These are phyloP conservation scores for Micromys minutus DNA, from an alignment of 2,113 vertebrate species.

Conservation along the genomic window DNA sequence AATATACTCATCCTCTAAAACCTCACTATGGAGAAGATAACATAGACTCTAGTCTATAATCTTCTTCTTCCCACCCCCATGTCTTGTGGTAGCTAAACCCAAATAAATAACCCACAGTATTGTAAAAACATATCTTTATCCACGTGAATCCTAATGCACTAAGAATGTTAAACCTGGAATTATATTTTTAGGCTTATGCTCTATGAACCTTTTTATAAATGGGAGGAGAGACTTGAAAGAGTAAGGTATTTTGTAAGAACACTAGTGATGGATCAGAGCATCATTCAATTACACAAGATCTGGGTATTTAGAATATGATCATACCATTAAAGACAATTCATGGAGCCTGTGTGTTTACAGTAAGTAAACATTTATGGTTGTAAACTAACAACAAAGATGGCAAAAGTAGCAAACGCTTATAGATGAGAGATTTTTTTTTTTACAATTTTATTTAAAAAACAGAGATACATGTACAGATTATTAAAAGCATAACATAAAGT, in stretches of 20 bases:
- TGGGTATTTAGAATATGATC: neutral
- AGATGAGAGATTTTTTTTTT: slow-evolving; percentile 22
- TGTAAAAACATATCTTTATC: slow-evolving; percentile 11
- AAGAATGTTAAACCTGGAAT: slow-evolving; percentile 22
- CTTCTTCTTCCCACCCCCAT: neutral
- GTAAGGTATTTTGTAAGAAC: neutral
- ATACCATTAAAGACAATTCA: neutral
- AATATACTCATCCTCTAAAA: neutral
- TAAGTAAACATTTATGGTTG: slow-evolving; percentile 15
- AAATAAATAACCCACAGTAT: neutral
- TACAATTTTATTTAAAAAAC: too few species aligned
- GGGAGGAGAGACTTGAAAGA: neutral
- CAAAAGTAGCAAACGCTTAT: neutral
- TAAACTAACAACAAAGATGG: neutral
- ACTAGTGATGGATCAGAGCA: neutral
- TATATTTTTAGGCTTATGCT: slow-evolving; percentile 2
- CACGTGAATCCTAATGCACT: neutral
- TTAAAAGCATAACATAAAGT: neutral
- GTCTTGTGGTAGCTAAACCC: neutral
- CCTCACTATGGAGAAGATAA: neutral
- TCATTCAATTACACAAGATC: neutral
- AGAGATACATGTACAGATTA: too few species aligned
- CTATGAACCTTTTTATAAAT: neutral
- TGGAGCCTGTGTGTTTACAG: neutral
- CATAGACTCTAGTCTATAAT: neutral